phyloP scores from a whole-genome alignment of 2,113 vertebrate species.

The Aramus guarauna region DNA sequence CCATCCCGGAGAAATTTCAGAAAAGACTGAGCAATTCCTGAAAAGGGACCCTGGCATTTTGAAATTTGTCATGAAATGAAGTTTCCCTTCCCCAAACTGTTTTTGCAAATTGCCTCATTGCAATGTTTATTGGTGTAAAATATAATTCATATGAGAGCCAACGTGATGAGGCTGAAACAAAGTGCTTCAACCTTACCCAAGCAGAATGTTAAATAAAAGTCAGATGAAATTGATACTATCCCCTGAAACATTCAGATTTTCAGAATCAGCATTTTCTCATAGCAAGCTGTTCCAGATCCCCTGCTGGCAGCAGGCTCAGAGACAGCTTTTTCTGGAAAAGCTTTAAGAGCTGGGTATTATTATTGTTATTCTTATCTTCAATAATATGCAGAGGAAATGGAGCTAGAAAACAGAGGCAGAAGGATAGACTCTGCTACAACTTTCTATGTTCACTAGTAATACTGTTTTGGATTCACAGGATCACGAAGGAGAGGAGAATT shows the following conservation, averaged over 20 bases:
- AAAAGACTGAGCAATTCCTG: not conserved
- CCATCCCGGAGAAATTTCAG: not conserved
- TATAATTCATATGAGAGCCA: not conserved
- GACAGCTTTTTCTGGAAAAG: slow-evolving; percentile 40
- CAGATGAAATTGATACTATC: slow-evolving; percentile 53
- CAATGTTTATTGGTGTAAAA: not conserved
- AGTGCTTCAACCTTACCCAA: slow-evolving; percentile 34
- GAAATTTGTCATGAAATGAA: not conserved
- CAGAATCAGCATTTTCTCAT: slow-evolving; percentile 57
- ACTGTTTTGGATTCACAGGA: not conserved
- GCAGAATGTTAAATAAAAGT: slow-evolving; percentile 61
- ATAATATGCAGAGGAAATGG: slow-evolving; percentile 33
- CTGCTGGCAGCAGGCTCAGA: slow-evolving; percentile 39
- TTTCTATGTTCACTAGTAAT: not conserved
- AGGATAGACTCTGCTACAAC: not conserved
- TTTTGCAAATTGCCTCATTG: not conserved
- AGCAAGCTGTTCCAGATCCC: slow-evolving; percentile 31
- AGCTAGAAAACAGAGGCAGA: slow-evolving; percentile 9
- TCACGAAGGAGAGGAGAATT: not conserved
- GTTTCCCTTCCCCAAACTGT: not conserved
- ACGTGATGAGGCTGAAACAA: slow-evolving; percentile 14
- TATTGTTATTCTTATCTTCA: slow-evolving; percentile 51
- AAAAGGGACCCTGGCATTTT: not conserved
- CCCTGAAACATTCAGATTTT: slow-evolving; percentile 34
- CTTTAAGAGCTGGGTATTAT: slow-evolving; percentile 34